Evolutionary conservation across 2,888 invertebrate genomes (phyloP).

Genomic region (Drosophila niveifrons): DNA sequence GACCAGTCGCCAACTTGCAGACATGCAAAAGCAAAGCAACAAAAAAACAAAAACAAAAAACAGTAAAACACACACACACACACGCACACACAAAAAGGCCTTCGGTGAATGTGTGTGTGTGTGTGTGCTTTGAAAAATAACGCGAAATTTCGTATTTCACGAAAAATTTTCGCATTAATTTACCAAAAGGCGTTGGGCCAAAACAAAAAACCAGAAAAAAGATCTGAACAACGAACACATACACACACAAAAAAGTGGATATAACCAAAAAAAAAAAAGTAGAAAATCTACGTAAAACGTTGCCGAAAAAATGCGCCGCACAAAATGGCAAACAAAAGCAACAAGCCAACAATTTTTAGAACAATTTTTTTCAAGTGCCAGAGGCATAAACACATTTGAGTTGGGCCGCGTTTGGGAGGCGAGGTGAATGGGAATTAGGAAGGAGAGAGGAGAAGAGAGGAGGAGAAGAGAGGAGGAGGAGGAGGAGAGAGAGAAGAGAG

Average conservation of each 20-base stretch:
- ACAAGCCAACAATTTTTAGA: slow-evolving; percentile 74
- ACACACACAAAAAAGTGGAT: slow-evolving; percentile 20
- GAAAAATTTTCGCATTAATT: slow-evolving; percentile 83
- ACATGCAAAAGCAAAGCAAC: slow-evolving; percentile 59
- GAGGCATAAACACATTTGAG: slow-evolving; percentile 66
- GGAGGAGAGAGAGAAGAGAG: slow-evolving; percentile 15
- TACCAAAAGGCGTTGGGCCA: slow-evolving; percentile 82
- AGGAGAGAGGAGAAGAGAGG: neutral
- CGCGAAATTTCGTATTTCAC: slow-evolving; percentile 82
- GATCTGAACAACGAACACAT: slow-evolving; percentile 30
- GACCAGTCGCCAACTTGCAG: slow-evolving; percentile 76
- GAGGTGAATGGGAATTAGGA: neutral
- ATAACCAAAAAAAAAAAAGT: slow-evolving; percentile 58
- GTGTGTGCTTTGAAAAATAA: slow-evolving; percentile 72
- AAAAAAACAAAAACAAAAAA: slow-evolving; percentile 41
- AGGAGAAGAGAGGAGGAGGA: neutral
- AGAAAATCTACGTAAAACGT: slow-evolving; percentile 34
- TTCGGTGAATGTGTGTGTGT: slow-evolving; percentile 10
- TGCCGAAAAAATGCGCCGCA: slow-evolving; percentile 55
- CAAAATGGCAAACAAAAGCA: slow-evolving; percentile 78
- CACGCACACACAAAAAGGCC: slow-evolving; percentile 8
- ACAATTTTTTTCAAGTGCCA: slow-evolving; percentile 73
- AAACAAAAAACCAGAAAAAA: slow-evolving; percentile 71
- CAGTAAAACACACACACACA: slow-evolving; percentile 19
- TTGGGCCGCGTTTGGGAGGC: slow-evolving; percentile 24